phyloP scores from a whole-genome alignment of 2,888 invertebrate genomes.

The Epinotia bilunana region DNA sequence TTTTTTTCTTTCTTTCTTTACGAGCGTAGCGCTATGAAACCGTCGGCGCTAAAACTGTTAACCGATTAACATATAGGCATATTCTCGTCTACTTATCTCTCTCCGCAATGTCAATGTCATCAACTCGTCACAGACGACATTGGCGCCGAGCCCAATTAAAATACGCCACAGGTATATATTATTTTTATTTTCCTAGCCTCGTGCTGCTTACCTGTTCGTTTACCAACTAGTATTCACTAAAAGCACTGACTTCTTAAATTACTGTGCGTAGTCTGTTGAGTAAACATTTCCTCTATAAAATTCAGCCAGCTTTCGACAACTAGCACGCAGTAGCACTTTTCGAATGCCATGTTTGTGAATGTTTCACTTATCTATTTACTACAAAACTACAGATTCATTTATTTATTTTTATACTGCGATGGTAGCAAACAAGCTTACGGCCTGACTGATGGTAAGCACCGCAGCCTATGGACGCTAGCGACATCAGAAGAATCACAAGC shows the following conservation, averaged over 20 bases:
- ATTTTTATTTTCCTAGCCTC: not conserved
- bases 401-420: too few relatives aligned
- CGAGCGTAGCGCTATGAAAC: too few relatives aligned
- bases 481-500: too few relatives aligned
- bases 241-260: constrained; percentile 17
- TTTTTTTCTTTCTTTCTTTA: too few relatives aligned
- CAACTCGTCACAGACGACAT: not conserved
- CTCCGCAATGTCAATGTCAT: constrained; percentile 16
- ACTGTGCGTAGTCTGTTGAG: not conserved
- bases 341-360: too few relatives aligned
- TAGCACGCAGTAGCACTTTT: not conserved
- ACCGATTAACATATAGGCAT: not conserved
- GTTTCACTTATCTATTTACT: too few relatives aligned
- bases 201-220: not conserved
- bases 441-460: too few relatives aligned
- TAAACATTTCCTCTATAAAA: constrained; percentile 16
- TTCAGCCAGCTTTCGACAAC: not conserved
- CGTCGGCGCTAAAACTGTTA: too few relatives aligned
- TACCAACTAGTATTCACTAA: not conserved
- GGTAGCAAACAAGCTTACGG: too few relatives aligned
- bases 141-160: constrained; percentile 21
- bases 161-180: not conserved
- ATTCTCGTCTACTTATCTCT: not conserved
- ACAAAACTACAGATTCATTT: too few relatives aligned
- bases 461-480: too few relatives aligned